phyloP scores from a whole-genome alignment of 2,888 invertebrate genomes.

The Candidula unifasciata region DNA sequence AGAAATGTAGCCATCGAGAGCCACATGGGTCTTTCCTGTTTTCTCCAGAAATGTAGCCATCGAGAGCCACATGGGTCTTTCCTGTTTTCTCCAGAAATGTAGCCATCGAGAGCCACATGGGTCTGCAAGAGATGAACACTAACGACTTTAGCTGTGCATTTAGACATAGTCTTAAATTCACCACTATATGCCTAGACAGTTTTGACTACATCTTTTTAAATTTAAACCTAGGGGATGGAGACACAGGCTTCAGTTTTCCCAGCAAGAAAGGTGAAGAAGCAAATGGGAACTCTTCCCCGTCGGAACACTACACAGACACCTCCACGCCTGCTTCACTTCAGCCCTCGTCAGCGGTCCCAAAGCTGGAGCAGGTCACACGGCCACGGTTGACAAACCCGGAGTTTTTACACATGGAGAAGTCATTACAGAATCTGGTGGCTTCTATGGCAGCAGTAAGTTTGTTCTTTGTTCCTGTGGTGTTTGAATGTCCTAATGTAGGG shows the following conservation, averaged over 20 bases:
- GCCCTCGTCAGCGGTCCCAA: background rate
- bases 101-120: too few species aligned
- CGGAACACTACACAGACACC: constrained; percentile 38
- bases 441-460: constrained; percentile 83
- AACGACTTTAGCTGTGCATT: too few species aligned
- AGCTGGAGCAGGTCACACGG: background rate
- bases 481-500: too few species aligned
- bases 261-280: constrained; percentile 37
- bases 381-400: constrained; percentile 16
- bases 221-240: constrained; percentile 49
- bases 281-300: constrained; percentile 32
- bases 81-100: too few species aligned
- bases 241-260: constrained; percentile 48
- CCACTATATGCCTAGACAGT: too few species aligned
- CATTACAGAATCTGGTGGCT: constrained; percentile 85
- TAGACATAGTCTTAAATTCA: too few species aligned
- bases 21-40: too few species aligned
- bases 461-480: background rate
- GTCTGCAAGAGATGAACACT: too few species aligned
- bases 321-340: background rate
- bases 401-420: constrained; percentile 74
- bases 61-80: too few species aligned
- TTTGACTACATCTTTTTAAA: too few species aligned
- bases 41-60: too few species aligned
- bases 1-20: too few species aligned